These are phyloP conservation scores for Acrocephalus kingi DNA, from an alignment of 2,113 vertebrate genomes.

Conservation along the genomic window DNA sequence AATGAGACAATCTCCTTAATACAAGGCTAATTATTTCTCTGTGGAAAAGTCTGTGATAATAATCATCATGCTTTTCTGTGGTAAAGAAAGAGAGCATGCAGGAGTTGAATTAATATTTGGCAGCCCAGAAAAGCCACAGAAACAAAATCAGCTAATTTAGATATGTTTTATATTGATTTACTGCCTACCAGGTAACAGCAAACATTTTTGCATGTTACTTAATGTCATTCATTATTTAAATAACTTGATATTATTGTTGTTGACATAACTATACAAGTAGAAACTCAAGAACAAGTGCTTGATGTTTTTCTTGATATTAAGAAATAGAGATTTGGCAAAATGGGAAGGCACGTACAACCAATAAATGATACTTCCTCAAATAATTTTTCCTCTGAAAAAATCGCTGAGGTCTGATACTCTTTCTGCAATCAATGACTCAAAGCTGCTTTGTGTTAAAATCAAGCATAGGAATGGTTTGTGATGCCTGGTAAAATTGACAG, in stretches of 20 bases:
- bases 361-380: not conserved
- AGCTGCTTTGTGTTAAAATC: not conserved
- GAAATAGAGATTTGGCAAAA: not conserved
- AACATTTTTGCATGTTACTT: not conserved
- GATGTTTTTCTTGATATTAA: not conserved
- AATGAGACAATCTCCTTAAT: constrained; percentile 58
- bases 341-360: not conserved
- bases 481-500: not conserved
- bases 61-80: constrained; percentile 38
- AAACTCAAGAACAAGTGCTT: not conserved
- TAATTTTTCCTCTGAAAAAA: not conserved
- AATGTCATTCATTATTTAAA: not conserved
- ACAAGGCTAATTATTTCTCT: constrained; percentile 67
- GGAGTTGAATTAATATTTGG: constrained; percentile 25
- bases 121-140: constrained; percentile 9
- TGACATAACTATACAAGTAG: not conserved
- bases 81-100: constrained; percentile 7
- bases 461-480: not conserved
- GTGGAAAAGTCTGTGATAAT: constrained; percentile 48
- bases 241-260: not conserved
- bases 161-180: constrained; percentile 38
- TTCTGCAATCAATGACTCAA: not conserved
- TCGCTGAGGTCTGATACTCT: not conserved
- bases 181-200: constrained; percentile 5
- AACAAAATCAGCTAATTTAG: constrained; percentile 41